Evolutionary conservation across 2,113 vertebrate genomes (phyloP), one percentile per base, ranked within the genome.

Genomic region (Amazona vittata): DNA sequence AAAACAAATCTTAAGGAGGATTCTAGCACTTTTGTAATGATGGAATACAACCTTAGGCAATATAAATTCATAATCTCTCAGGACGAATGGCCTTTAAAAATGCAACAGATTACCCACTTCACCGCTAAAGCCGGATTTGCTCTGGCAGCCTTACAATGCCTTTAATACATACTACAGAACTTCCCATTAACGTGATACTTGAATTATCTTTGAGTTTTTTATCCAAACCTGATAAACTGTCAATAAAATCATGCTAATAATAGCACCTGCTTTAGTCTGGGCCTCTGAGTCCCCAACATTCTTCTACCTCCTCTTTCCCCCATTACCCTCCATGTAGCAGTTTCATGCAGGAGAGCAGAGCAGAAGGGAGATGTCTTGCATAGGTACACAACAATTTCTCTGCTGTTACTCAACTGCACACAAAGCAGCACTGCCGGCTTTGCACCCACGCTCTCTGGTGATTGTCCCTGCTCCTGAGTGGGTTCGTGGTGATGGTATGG

Each of bases 1-100:
- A 98, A 98, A 98, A 97, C 96, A 97, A 97, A 97, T 98, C 98
- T 98, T 97, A 97, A 85, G 43, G 92, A 97, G 93, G 85, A 96
- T 95, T 97, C 96, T 86, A 95, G 94, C 94, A 96, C 94, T 98
- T 98, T 97, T 96, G 96, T 98, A 98, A 97, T 97, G 97, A 97
- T 97, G 95, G 97, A 98, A 97, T 97, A 97, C 80, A 94, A 98
- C 97, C 97, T 80, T 92, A 97, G 97, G 98, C 97, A 89, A 96
- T 96, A 96, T 96, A 97, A 98, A 97, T 97, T 98, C 96, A 96
- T 94, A 97, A 98, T 97, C 97, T 98, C 97, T 91, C 95, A 97
- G 97, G 97, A 97, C 35, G 39, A 98, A 97, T 96, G 93, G 96
- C 90, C 97, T 97, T 98, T 97, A 97, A 98, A 98, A 98, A 97